Evolutionary conservation across 2,888 invertebrate genomes (phyloP), one percentile per base, ranked within the genome.

Genomic region (Cryptocheilus praepositus): DNA sequence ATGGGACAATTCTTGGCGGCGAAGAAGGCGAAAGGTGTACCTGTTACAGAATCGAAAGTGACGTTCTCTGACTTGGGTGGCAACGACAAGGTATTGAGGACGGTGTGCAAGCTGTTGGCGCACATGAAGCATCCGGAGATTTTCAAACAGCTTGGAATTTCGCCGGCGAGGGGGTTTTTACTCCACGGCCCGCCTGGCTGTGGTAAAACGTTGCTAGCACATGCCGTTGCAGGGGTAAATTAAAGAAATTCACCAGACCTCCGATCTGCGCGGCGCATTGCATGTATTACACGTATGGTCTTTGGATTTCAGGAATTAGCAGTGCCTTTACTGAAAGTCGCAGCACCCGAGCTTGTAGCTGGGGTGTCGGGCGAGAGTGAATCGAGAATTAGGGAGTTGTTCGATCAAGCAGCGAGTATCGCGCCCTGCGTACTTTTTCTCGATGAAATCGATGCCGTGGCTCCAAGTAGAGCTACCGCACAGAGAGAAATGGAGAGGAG

Each of bases 331-430:
- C 89, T 99, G 60, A 95, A 96, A 89, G 93, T 98, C 11, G 94
- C 96, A 8, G 97, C 97, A 0, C 96, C 98, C 0, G 98, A 98
- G 89, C 89, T 99, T 68, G 95, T 99, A 2, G 96, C 95, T 13
- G 98, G 98, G 0, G 93, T 99, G 68, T 97, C 98, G 0, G 99
- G 99, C 0, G 98, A 98, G 89, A 97, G 97, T 0, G 99, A 99
- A 89, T 95, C 96, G 84, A 92, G 97, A 77, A 95, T 99, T 70
- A 91, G 98, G 71, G 95, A 96, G 78, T 89, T 98, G 15, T 99
- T 99, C 90, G 95, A 96, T 46, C 93, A 94, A 84, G 98, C 98
- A 0, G 87, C 92, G 7, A 89, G 92, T 59, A 89, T 91, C 65
- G 92, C 95, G 11, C 96, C 97, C 0, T 95, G 96, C 86, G 92